phyloP scores from a whole-genome alignment of 2,113 vertebrate species.

The Hemicordylus capensis region DNA sequence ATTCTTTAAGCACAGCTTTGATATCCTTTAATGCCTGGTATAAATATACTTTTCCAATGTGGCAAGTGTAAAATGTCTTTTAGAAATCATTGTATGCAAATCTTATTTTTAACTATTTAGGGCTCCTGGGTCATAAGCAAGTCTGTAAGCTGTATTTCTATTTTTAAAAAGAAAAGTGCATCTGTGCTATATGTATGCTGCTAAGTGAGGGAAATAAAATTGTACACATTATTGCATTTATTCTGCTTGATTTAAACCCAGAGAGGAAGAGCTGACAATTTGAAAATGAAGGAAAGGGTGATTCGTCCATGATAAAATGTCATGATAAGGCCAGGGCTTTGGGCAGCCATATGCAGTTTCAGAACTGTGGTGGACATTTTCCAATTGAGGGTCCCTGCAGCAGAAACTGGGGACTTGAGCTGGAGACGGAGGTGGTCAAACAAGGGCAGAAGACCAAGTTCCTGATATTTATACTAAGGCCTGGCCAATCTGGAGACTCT shows the following conservation, averaged over 20 bases:
- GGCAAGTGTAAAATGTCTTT: neutral
- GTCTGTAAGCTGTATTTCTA: neutral
- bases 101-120: neutral
- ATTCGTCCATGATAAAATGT: neutral
- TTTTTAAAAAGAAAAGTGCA: neutral
- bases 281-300: neutral
- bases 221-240: neutral
- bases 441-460: neutral
- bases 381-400: neutral
- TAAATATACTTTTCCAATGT: neutral
- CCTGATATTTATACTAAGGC: neutral
- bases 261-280: neutral
- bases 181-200: neutral
- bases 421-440: neutral
- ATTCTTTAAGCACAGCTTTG: constrained; percentile 12
- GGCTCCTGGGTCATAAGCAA: neutral
- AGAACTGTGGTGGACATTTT: neutral
- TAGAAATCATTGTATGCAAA: constrained; percentile 32
- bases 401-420: neutral
- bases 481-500: neutral
- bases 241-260: constrained; percentile 1
- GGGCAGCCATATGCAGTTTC: neutral
- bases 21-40: constrained; percentile 30
- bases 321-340: neutral
- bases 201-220: neutral